Conservation (phyloP, 1,140 invertebrate species). For the Plectrocnemia conspersa region DNA sequence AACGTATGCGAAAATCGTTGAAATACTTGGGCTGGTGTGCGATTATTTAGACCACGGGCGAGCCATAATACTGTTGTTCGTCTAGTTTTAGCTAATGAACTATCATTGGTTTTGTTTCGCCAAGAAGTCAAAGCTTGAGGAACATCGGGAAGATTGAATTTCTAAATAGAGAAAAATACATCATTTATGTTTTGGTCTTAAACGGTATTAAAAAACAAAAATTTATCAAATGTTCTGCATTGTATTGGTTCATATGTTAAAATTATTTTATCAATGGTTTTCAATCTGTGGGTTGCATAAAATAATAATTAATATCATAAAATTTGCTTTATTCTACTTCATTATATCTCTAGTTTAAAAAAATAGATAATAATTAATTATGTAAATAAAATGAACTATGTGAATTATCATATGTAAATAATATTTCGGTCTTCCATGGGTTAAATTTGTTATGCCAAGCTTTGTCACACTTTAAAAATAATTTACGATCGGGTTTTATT, state of each 20-base stretch:
- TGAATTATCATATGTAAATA: no score
- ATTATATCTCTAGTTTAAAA: no score
- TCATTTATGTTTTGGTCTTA: not conserved
- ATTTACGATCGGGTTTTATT: no score
- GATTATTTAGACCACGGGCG: slow-evolving; percentile 12
- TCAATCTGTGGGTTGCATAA: not conserved
- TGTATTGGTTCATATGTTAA: not conserved
- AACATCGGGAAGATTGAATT: slow-evolving; percentile 24
- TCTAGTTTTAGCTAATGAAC: not conserved
- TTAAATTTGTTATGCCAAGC: no score
- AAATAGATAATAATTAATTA: no score
- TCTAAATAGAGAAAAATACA: slow-evolving; percentile 16
- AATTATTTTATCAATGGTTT: not conserved
- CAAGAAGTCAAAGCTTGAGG: slow-evolving; percentile 20
- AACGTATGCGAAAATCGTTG: slow-evolving; percentile 23
- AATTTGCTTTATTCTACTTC: no score
- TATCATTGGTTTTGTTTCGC: slow-evolving; percentile 7
- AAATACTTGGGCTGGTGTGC: slow-evolving; percentile 26
- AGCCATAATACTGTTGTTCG: slow-evolving; percentile 18
- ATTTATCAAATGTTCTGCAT: not conserved
- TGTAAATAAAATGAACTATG: no score
- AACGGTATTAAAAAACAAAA: not conserved
- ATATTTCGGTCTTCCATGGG: no score
- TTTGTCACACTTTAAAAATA: no score
- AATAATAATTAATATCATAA: slow-evolving; percentile 4